Evolutionary conservation across 2,888 invertebrate species (phyloP), one percentile per base, ranked within the genome.

Genomic region (Alsophila aescularia): DNA sequence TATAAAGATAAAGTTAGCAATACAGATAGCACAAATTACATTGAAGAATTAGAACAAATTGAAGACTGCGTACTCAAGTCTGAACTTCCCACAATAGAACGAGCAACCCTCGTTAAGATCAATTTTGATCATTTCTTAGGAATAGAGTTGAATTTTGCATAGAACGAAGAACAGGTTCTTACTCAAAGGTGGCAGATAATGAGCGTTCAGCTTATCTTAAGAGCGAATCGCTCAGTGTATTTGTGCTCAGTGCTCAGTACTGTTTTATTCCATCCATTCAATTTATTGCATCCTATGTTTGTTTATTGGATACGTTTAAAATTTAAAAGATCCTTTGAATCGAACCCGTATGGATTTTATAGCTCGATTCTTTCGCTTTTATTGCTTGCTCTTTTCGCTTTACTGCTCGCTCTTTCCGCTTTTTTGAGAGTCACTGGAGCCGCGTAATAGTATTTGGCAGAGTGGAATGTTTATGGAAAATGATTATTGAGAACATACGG

Each of bases 251-350:
- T n/a, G n/a, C n/a, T n/a, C n/a, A 76, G 70, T 70, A 70, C 73
- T 69, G 56, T 71, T 82, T 79, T 77, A 81, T 79, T 73, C 72
- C 70, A 66, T 55, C 63, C 66, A 72, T 78, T 73, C 58, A 61
- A 60, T 71, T 71, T 72, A 72, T 69, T 56, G 62, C 52, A 60
- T 63, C 63, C 64, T 63, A 61, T 69, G 62, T 67, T 64, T 66
- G 63, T 56, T 52, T 57, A 66, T 57, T 49, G 52, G 57, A 54
- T 52, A 43, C 53, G 59, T 56, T 60, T 58, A 52, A 65, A 59
- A 63, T 63, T 61, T 61, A 62, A 56, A 50, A 52, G 57, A 61
- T 58, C 41, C 53, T 53, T 44, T 39, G 55, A 58, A 62, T 62
- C 49, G 60, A 60, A 54, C 52, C 41, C 34, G 32, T 13, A 34